phyloP scores from a whole-genome alignment of 1,140 invertebrate genomes.

The Papilio helenus region DNA sequence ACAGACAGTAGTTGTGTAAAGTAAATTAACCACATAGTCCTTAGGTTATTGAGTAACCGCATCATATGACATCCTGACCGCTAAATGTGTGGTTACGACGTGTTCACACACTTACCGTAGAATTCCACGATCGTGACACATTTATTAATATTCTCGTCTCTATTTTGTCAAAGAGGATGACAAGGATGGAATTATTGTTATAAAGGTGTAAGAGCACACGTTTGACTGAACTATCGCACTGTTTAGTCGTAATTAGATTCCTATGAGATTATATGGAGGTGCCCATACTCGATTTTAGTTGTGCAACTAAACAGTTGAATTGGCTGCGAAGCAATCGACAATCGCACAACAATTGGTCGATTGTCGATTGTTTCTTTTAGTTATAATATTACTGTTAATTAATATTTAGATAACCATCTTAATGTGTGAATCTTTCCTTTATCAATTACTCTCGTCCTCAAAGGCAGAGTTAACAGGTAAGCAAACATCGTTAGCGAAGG shows the following conservation, averaged over 20 bases:
- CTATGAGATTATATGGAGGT: no score
- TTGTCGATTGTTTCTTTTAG: no score
- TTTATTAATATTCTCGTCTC: neutral
- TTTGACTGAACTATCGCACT: no score
- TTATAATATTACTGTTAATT: neutral
- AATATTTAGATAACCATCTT: neutral
- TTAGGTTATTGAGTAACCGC: neutral
- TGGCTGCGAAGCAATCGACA: no score
- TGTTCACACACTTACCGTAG: neutral
- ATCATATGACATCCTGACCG: neutral
- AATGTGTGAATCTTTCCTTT: conserved; percentile 8
- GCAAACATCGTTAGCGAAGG: conserved; percentile 24
- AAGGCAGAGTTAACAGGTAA: conserved; percentile 5
- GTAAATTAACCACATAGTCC: neutral
- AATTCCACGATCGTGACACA: neutral
- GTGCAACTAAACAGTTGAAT: no score
- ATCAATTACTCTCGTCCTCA: conserved; percentile 20
- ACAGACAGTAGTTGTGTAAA: neutral
- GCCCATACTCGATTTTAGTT: no score
- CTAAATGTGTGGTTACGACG: neutral
- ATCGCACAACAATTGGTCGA: no score
- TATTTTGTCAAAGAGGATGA: neutral
- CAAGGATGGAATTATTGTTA: no score
- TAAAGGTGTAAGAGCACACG: no score
- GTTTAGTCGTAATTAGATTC: no score